Evolutionary conservation across 2,797 vertebrate species (phyloP), one percentile per base, ranked within the genome.

Genomic region (Acanthornis magna): DNA sequence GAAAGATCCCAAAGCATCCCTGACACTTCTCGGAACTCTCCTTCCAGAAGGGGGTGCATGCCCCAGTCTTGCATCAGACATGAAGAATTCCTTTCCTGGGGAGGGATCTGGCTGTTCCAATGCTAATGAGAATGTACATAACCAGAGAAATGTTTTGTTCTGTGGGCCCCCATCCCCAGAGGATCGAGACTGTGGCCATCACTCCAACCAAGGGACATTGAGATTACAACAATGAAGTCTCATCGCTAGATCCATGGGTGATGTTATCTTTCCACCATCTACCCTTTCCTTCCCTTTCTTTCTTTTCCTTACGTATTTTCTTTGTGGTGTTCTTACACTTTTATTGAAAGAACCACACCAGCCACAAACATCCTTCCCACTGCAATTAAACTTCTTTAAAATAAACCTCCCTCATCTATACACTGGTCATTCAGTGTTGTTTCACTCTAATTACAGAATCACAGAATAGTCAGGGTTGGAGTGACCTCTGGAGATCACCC

Each of bases 131-230:
- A 58, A 34, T 34, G 25, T 19, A 5, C 18, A 8, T 19, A 63
- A 71, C 6, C 8, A 0, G 0, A 63, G 38, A n/a, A 71, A 34
- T 3, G 9, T 63, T 17, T 6, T 50, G 21, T 45, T 50, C 10
- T 43, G 10, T 62, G 70, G 19, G 32, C 2, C 16, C 26, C 16
- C 11, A 50, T 30, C 42, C 48, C 29, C 17, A 32, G 45, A 77
- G 17, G 21, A 45, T 45, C 0, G 0, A 40, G 29, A 40, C 29
- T 63, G 3, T 45, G 57, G 43, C 50, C 21, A n/a, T 63, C 4
- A 23, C 48, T 66, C 54, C 30, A 20, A 51, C 11, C 17, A 51
- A 40, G 38, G n/a, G 25, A 34, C 4, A 30, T 26, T 0, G 0
- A 71, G 57, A 53, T 40, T 4, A 18, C 25, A 55, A 62, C 26